A percentile compares a stretch with the other conserved stretches of the same genome.
These are phyloP conservation scores for Tringa solitaria DNA, from an alignment of 2,113 vertebrate genomes.

Conservation along the genomic window DNA sequence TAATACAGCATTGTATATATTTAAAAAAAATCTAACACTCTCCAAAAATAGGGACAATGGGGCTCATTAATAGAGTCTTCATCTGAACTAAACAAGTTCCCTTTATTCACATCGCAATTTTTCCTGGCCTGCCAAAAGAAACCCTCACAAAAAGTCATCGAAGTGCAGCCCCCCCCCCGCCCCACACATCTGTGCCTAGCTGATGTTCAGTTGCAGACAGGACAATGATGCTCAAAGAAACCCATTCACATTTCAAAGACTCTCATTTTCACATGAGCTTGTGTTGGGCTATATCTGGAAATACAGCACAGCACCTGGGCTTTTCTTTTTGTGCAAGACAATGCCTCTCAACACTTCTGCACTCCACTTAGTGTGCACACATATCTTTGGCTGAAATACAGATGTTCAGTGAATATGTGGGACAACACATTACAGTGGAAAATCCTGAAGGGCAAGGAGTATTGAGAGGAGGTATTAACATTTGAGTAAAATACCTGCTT, in stretches of 20 bases:
- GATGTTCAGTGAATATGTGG: neutral
- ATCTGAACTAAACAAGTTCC: constrained; percentile 51
- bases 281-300: neutral
- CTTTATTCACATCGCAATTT: constrained; percentile 51
- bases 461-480: neutral
- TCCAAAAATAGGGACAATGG: constrained; percentile 64
- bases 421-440: neutral
- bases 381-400: neutral
- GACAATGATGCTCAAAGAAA: constrained; percentile 31
- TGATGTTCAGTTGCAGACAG: neutral
- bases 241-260: constrained; percentile 6
- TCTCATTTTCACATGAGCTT: neutral
- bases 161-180: neutral
- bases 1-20: constrained; percentile 53
- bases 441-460: neutral
- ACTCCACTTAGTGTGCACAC: neutral
- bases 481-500: neutral
- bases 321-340: neutral
- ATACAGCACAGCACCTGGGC: neutral
- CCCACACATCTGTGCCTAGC: constrained; percentile 27
- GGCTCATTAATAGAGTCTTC: constrained; percentile 57
- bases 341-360: neutral
- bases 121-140: constrained; percentile 50
- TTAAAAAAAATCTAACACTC: constrained; percentile 18
- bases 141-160: neutral